These are phyloP conservation scores for Hydrophis major DNA, from an alignment of 2,797 vertebrate species.

Conservation along the genomic window DNA sequence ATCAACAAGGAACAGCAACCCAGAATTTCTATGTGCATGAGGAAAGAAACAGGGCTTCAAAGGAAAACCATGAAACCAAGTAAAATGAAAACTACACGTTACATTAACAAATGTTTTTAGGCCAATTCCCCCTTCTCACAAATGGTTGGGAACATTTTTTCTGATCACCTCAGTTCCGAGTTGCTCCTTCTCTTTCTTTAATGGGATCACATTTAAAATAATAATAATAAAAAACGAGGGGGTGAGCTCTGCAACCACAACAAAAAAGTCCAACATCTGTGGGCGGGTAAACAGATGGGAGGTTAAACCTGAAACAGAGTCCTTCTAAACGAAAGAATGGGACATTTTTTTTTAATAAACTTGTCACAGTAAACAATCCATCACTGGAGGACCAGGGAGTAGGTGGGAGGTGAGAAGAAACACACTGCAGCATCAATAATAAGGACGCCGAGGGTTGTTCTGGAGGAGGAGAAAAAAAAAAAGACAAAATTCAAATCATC, in stretches of 20 bases:
- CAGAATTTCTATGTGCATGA: not conserved
- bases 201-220: too few relatives aligned
- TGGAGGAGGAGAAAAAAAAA: slow-evolving; percentile 57
- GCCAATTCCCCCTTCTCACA: not conserved
- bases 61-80: not conserved
- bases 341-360: not conserved
- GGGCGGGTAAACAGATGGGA: not conserved
- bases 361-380: slow-evolving; percentile 39
- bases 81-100: not conserved
- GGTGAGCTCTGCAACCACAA: not conserved
- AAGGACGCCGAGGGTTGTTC: slow-evolving; percentile 97
- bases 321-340: not conserved
- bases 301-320: not conserved
- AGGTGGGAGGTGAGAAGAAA: slow-evolving; percentile 1
- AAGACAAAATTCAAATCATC: not conserved
- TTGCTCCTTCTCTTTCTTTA: not conserved
- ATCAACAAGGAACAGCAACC: not conserved
- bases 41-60: not conserved
- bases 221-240: not conserved
- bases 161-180: not conserved
- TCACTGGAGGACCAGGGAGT: not conserved
- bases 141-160: not conserved
- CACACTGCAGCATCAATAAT: slow-evolving; percentile 79
- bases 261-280: not conserved
- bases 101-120: not conserved